phyloP scores from a whole-genome alignment of 2,888 invertebrate species.

The Adelognathus sp. region DNA sequence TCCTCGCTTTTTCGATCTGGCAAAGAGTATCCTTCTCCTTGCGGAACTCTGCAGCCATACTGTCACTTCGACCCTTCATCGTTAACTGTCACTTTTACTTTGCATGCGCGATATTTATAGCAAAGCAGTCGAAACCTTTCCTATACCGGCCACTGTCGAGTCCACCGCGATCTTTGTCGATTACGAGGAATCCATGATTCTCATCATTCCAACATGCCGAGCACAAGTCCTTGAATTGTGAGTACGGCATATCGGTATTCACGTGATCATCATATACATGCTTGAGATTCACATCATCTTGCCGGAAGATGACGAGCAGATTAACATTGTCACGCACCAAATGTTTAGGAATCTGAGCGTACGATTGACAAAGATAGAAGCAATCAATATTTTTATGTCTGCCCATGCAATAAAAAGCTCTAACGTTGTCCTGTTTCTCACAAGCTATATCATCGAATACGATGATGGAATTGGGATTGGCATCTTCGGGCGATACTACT shows the following conservation, averaged over 20 bases:
- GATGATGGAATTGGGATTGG: slow-evolving; percentile 70
- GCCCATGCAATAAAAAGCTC: slow-evolving; percentile 60
- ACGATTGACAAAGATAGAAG: slow-evolving; percentile 63
- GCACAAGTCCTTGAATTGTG: slow-evolving; percentile 12
- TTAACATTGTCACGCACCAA: slow-evolving; percentile 63
- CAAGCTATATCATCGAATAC: slow-evolving; percentile 66
- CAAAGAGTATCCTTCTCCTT: slow-evolving; percentile 2
- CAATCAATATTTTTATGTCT: slow-evolving; percentile 60
- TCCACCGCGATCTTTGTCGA: slow-evolving; percentile 15
- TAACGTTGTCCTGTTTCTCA: slow-evolving; percentile 65
- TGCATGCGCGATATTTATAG: slow-evolving; percentile 12
- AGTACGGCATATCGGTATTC: slow-evolving; percentile 55
- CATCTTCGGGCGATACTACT: slow-evolving; percentile 62
- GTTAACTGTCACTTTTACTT: neutral
- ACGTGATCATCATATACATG: slow-evolving; percentile 65
- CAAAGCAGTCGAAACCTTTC: slow-evolving; percentile 23
- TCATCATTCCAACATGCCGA: slow-evolving; percentile 12
- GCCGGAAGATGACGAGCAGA: slow-evolving; percentile 61
- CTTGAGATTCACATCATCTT: slow-evolving; percentile 74
- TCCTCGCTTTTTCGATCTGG: neutral
- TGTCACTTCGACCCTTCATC: neutral
- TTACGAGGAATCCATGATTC: slow-evolving; percentile 9
- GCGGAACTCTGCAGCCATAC: neutral
- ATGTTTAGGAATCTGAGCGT: slow-evolving; percentile 63
- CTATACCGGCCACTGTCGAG: slow-evolving; percentile 6